Base-by-base conservation (phyloP, 1,140 invertebrate species). In the Conus betulinus region DNA sequence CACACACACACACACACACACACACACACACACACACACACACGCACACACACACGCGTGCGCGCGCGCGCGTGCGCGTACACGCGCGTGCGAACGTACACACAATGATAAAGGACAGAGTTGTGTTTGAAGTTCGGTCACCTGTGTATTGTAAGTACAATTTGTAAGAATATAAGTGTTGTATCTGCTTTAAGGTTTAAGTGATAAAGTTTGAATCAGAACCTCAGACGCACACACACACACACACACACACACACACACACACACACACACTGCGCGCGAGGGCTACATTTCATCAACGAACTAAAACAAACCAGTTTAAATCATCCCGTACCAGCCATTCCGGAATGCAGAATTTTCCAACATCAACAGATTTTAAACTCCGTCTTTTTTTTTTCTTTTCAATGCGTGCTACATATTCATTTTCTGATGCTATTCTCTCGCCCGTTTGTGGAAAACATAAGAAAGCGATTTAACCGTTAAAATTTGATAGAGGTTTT, bases 191-290 rank as follows among this genome's bases (percentile, higher is more conserved):
- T 0, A 39, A 39, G 39, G 39, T 39, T 39, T 39, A 39, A 39
- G 39, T 39, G 39, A 39, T 39, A 39, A 39, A 39, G 39, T 39
- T 39, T 39, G 39, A 39, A 39, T 39, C 39, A 39, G 39, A 39
- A 39, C 39, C 81, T 5, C 81, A 55, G 53, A 83, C 51, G 55
- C 81, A 83, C 81, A 83, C 81, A 55, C 81, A 83, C 81, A 83
- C 81, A 83, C 52, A 83, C 81, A 55, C 51, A 83, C 53, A 83
- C 81, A 83, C 81, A 55, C 51, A 83, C 81, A 83, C 52, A 83
- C 81, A 83, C 53, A 55, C 81, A 83, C 81, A 55, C 81, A 83
- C 81, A 55, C 39, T 3, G 39, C 39, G 39, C 39, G 17, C 1
- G 23, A 78, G 23, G 60, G 60, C 20, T 63, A 11, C 39, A 39